Evolutionary conservation across 2,113 vertebrate genomes (phyloP).

Genomic region (Syrmaticus mikado): DNA sequence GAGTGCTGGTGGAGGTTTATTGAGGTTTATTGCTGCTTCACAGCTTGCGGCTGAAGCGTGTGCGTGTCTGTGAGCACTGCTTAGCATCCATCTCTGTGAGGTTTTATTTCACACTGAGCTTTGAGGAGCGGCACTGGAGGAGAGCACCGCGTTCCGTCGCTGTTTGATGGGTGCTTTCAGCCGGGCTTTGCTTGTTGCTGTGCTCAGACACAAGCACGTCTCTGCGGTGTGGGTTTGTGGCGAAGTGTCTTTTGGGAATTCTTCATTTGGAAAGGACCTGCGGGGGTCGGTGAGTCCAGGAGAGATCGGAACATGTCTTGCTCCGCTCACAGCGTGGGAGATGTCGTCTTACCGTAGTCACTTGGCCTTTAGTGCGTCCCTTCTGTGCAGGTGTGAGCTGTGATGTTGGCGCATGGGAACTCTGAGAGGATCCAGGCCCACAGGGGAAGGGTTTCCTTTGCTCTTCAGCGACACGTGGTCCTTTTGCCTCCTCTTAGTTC

Average conservation of each 20-base stretch:
- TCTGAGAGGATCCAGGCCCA: neutral
- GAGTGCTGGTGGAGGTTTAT: fast-evolving
- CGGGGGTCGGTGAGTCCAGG: neutral
- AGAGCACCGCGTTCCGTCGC: fast-evolving
- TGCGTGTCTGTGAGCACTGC: fast-evolving
- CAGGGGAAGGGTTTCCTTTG: fast-evolving
- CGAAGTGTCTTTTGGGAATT: neutral
- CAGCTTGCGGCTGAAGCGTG: fast-evolving
- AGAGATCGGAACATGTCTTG: neutral
- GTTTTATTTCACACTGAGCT: fast-evolving
- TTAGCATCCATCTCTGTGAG: fast-evolving
- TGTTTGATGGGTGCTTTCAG: fast-evolving
- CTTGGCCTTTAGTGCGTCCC: neutral
- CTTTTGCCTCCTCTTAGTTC: neutral
- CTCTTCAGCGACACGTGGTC: fast-evolving
- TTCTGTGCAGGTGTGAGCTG: neutral
- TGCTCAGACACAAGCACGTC: fast-evolving
- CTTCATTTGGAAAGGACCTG: neutral
- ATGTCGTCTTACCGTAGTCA: too few species aligned
- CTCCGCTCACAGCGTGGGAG: neutral
- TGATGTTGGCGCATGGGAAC: too few species aligned
- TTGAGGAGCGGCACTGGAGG: fast-evolving
- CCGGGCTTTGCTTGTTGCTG: neutral
- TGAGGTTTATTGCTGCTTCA: fast-evolving
- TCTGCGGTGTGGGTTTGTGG: fast-evolving